Conservation (phyloP, 1,140 invertebrate species). For the Phocides pigmalion region DNA sequence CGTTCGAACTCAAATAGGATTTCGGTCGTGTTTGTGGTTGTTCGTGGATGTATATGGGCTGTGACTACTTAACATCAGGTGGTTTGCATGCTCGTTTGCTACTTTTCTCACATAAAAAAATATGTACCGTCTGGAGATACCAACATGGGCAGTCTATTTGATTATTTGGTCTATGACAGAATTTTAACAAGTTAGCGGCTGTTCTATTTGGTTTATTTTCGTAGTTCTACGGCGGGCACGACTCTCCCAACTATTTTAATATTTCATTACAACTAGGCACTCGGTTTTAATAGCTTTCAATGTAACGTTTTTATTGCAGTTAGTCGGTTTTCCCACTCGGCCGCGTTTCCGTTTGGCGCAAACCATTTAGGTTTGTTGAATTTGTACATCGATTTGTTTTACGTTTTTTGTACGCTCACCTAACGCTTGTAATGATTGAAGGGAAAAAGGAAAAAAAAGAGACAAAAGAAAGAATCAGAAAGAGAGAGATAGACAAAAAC, state of each 20-base stretch:
- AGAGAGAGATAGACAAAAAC: no score
- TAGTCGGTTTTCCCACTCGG: conserved; percentile 44
- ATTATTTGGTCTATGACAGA: conserved; percentile 2
- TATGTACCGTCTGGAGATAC: no score
- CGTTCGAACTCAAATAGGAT: no score
- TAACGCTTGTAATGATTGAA: no score
- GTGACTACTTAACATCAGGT: no score
- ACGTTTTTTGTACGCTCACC: no score
- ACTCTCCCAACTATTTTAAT: conserved; percentile 63
- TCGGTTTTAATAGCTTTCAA: conserved; percentile 61
- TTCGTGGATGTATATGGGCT: no score
- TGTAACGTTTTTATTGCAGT: conserved; percentile 60
- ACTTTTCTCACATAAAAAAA: no score
- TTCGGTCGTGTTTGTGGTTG: no score
- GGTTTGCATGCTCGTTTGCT: no score
- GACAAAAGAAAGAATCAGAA: no score
- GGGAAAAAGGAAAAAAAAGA: no score
- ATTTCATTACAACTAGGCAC: conserved; percentile 63
- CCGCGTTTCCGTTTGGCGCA: conserved; percentile 45
- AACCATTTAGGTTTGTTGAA: conserved; percentile 38
- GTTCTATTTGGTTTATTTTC: conserved; percentile 62
- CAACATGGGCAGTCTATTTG: background rate
- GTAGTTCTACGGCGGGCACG: conserved; percentile 37
- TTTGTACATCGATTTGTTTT: background rate
- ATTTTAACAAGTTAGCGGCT: conserved; percentile 56